Evolutionary conservation across 1,140 invertebrate species (phyloP).

Genomic region (Parasteatoda tepidariorum): DNA sequence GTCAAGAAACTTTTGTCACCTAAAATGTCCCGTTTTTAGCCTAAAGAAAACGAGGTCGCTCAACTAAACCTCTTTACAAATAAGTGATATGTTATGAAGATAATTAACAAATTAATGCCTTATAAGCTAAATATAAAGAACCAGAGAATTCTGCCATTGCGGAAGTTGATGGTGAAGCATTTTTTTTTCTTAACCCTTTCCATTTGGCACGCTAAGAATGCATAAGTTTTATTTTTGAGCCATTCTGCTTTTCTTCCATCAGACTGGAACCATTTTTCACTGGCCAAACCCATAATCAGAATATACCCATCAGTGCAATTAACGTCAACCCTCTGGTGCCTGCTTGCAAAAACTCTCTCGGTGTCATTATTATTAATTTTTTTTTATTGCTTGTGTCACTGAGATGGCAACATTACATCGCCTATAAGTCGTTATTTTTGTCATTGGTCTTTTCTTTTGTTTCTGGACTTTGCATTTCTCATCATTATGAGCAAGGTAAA

Average conservation of each 20-base stretch:
- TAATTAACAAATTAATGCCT: constrained; percentile 13
- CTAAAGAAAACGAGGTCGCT: constrained; percentile 16
- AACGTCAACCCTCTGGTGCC: background rate
- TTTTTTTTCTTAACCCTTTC: constrained; percentile 12
- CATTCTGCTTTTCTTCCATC: background rate
- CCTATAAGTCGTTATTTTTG: background rate
- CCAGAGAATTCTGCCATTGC: constrained; percentile 13
- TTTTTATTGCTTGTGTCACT: background rate
- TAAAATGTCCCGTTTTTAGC: background rate
- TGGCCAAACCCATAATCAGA: constrained; percentile 37
- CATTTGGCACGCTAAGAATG: constrained; percentile 22
- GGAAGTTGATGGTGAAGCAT: constrained; percentile 30
- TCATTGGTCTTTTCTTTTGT: background rate
- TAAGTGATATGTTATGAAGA: background rate
- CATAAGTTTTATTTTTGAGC: background rate
- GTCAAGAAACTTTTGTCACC: background rate
- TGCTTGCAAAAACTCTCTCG: background rate
- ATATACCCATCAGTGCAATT: constrained; percentile 41
- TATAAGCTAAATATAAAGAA: constrained; percentile 34
- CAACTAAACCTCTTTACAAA: background rate
- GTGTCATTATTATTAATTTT: background rate
- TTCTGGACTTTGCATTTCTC: too few relatives aligned
- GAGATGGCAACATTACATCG: background rate
- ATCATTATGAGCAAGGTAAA: too few relatives aligned
- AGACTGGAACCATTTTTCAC: constrained; percentile 42